Percentiles rank a stretch among this genome's conserved stretches.
phyloP scores from a whole-genome alignment of 2,113 vertebrate genomes.

The Cyanoliseus patagonus region DNA sequence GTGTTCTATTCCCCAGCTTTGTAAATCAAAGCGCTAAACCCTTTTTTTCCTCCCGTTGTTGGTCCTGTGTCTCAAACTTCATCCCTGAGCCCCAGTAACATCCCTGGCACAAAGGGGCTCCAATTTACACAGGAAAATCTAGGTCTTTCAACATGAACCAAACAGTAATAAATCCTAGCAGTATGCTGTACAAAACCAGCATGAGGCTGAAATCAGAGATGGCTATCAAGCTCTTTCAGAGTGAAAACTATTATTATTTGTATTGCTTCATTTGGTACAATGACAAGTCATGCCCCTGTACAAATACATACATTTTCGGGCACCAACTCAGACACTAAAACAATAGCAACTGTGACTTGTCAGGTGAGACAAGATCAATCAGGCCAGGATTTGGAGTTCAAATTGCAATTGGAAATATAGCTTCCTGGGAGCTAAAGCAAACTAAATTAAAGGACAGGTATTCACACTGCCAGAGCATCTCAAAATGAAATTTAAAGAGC shows the following conservation, averaged over 20 bases:
- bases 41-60: background rate
- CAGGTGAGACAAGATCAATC: constrained; percentile 49
- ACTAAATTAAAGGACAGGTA: constrained; percentile 49
- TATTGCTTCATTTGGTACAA: constrained; percentile 35
- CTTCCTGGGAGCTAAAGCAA: constrained; percentile 47
- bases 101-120: background rate
- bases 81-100: background rate
- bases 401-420: constrained; percentile 28
- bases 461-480: constrained; percentile 28
- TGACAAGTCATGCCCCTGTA: background rate
- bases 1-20: background rate
- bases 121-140: background rate
- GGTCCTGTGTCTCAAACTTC: background rate
- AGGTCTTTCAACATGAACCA: background rate
- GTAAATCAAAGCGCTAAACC: background rate
- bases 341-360: constrained; percentile 33
- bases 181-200: background rate
- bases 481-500: constrained; percentile 57
- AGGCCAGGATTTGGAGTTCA: constrained; percentile 44
- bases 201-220: background rate
- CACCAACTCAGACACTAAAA: background rate
- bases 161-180: constrained; percentile 2
- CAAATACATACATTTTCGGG: background rate
- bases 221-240: constrained; percentile 1
- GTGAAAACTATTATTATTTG: constrained; percentile 38